Conservation (phyloP, 2,888 invertebrate genomes). For the Lamellibrachia satsuma region DNA sequence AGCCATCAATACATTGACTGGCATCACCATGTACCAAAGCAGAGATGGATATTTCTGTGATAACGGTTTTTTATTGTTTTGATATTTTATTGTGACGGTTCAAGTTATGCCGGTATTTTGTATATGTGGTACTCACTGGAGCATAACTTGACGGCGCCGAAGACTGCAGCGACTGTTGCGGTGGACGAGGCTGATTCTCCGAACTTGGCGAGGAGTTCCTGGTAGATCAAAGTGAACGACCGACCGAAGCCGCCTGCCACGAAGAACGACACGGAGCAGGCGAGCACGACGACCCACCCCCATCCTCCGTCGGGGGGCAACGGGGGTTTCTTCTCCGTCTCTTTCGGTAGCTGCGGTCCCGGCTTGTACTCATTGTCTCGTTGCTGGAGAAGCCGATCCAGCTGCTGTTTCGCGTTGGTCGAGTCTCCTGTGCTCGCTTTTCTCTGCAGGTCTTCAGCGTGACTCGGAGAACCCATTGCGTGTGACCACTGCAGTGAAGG, state of each 20-base stretch:
- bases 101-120: too few relatives aligned
- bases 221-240: constrained; percentile 32
- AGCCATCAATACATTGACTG: too few relatives aligned
- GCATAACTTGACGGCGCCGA: constrained; percentile 30
- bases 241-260: constrained; percentile 24
- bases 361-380: background rate
- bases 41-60: too few relatives aligned
- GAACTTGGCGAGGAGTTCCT: constrained; percentile 23
- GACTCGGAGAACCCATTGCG: background rate
- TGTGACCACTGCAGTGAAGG: background rate
- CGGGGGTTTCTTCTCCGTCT: background rate
- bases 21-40: too few relatives aligned
- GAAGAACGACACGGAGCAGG: constrained; percentile 26
- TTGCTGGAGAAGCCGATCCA: background rate
- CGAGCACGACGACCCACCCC: constrained; percentile 30
- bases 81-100: too few relatives aligned
- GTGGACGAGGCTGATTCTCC: background rate
- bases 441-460: background rate
- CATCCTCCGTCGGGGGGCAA: constrained; percentile 23
- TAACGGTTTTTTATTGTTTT: too few relatives aligned
- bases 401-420: background rate
- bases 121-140: constrained; percentile 23
- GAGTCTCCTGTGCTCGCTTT: background rate
- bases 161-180: constrained; percentile 29
- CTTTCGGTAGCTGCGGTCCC: background rate